phyloP scores from a whole-genome alignment of 2,113 vertebrate species.

The Dicaeum eximium region DNA sequence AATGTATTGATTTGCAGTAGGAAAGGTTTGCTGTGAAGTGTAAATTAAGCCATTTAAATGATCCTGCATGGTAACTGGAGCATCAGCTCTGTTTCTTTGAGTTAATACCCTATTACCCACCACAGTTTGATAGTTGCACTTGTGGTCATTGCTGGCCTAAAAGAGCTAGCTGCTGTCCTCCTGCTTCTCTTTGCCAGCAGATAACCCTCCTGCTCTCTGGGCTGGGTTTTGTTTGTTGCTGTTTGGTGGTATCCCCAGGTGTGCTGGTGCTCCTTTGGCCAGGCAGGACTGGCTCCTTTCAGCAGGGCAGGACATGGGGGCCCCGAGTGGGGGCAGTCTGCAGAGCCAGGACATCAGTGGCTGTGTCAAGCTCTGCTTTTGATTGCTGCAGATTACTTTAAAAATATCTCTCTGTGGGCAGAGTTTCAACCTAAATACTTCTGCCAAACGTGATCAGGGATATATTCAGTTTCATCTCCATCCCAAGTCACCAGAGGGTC shows the following conservation, averaged over 20 bases:
- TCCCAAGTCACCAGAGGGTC: neutral
- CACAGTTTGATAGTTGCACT: neutral
- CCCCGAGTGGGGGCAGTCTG: accelerated
- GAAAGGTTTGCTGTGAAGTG: constrained; percentile 37
- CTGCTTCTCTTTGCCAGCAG: neutral
- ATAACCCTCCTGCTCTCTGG: neutral
- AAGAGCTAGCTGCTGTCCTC: neutral
- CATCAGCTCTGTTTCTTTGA: neutral
- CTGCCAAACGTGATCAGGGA: neutral
- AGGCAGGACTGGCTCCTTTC: neutral
- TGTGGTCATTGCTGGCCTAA: neutral
- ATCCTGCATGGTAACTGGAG: neutral
- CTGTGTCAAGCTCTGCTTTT: neutral
- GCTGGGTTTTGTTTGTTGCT: neutral
- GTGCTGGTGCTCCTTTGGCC: neutral
- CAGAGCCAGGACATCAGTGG: neutral
- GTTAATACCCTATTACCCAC: neutral
- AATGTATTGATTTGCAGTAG: constrained; percentile 47
- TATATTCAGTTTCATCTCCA: neutral
- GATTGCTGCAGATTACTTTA: neutral
- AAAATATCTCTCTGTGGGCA: neutral
- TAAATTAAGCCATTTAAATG: constrained; percentile 56
- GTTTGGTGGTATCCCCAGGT: neutral
- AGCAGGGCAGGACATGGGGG: accelerated
- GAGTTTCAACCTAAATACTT: neutral